Conservation (phyloP, 2,888 invertebrate genomes). For the Mythimna impura region DNA sequence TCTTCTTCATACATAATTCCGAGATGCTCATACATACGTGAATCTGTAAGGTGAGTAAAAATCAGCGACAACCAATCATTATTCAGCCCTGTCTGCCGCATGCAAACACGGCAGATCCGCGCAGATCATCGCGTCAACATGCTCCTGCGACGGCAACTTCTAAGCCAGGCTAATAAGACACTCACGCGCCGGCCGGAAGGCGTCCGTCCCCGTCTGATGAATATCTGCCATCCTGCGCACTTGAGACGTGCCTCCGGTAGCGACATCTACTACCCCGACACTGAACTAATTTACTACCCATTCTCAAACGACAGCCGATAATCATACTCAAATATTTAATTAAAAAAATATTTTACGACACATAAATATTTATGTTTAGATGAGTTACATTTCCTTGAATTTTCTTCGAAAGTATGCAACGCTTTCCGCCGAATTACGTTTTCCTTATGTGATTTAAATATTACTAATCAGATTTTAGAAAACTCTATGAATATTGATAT, state of each 20-base stretch:
- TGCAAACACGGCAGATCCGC: slow-evolving; percentile 26
- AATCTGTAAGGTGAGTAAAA: slow-evolving; percentile 12
- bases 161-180: slow-evolving; percentile 64
- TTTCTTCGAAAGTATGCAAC: slow-evolving; percentile 12
- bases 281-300: slow-evolving; percentile 55
- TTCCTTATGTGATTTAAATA: slow-evolving; percentile 16
- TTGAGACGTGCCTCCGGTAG: slow-evolving; percentile 67
- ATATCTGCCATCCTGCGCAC: slow-evolving; percentile 64
- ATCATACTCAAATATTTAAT: slow-evolving; percentile 16
- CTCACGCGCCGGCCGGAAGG: slow-evolving; percentile 62
- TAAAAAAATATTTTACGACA: not conserved
- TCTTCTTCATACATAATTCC: slow-evolving; percentile 28
- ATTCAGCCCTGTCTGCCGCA: slow-evolving; percentile 44
- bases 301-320: slow-evolving; percentile 45
- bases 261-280: slow-evolving; percentile 51
- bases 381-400: slow-evolving; percentile 13
- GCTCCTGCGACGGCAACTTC: slow-evolving; percentile 55
- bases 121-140: slow-evolving; percentile 51
- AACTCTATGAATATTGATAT: slow-evolving; percentile 33
- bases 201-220: slow-evolving; percentile 65
- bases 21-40: not conserved
- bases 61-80: slow-evolving; percentile 35
- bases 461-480: slow-evolving; percentile 28
- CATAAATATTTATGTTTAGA: not conserved
- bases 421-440: slow-evolving; percentile 1